Evolutionary conservation across 2,797 vertebrate genomes (phyloP), one percentile per base, ranked within the genome.

Genomic region (Emydoidea blandingii): DNA sequence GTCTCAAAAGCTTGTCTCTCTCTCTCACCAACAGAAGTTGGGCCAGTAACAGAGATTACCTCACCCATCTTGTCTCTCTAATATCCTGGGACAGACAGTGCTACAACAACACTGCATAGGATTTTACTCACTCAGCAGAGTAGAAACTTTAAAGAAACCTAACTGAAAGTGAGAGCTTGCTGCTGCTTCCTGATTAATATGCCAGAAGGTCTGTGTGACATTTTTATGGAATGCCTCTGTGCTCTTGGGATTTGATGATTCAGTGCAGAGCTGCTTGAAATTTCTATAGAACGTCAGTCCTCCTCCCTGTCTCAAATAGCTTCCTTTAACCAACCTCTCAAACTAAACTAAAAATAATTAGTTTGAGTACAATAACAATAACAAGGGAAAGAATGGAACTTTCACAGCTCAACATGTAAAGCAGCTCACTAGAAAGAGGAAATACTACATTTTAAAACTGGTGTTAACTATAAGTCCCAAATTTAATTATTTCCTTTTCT

Each of bases 181-280:
- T 86, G 92, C 93, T 78, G 85, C 85, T 90, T 97, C 74, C 93
- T 91, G 89, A 96, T 97, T 96, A 96, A 96, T 62, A 97, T 88
- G 92, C 94, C 90, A 92, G 94, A 89, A 97, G 88, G 95, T 50
- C 93, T 95, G 79, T 85, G 74, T 97, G 97, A 97, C 97, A 97
- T 97, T 97, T 97, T 90, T 92, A 3, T 44, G 89, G 92, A 94
- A 95, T 49, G 76, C 81, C 89, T 95, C 87, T 16, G 16, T 93
- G 94, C 97, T 97, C 95, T 74, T 92, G 97, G 96, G 97, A 97
- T 95, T 87, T 95, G 95, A 95, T 97, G 97, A 97, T 92, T 97
- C 96, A 97, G 93, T 78, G 83, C 84, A 88, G 85, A 84, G 72
- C 91, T 80, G 92, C 91, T 41, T 86, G 92, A 89, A 96, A 95